These are phyloP conservation scores for Ormyrus rosae DNA, from an alignment of 2,888 invertebrate genomes.

Conservation along the genomic window DNA sequence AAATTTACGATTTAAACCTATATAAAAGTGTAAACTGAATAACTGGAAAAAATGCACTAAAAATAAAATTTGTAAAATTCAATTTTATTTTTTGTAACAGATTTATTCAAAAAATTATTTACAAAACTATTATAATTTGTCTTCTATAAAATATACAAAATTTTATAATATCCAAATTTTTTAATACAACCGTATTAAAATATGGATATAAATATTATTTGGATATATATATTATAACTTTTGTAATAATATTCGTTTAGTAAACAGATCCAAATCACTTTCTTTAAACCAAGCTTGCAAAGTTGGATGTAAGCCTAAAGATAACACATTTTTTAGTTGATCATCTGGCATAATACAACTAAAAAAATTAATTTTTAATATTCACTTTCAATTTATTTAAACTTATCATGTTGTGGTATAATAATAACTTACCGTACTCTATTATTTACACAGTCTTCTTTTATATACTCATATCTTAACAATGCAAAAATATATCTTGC, in stretches of 20 bases:
- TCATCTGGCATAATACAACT: constrained; percentile 69
- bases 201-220: neutral
- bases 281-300: constrained; percentile 69
- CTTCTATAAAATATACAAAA: too few relatives aligned
- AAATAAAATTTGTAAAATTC: too few relatives aligned
- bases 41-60: too few relatives aligned
- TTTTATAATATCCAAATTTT: too few relatives aligned
- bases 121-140: constrained; percentile 53
- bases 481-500: constrained; percentile 67
- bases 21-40: too few relatives aligned
- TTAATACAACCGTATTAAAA: too few relatives aligned
- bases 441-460: constrained; percentile 64
- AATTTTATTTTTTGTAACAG: constrained; percentile 19
- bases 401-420: neutral
- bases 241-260: constrained; percentile 64
- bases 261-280: constrained; percentile 64
- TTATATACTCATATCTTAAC: constrained; percentile 65
- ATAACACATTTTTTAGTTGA: constrained; percentile 61
- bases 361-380: constrained; percentile 18
- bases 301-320: constrained; percentile 65
- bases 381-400: neutral
- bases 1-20: too few relatives aligned
- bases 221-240: constrained; percentile 58
- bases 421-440: constrained; percentile 64
- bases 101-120: constrained; percentile 1